A percentile compares a stretch with the other conserved stretches of the same genome.
These are phyloP conservation scores for Altica lythri DNA, from an alignment of 2,888 invertebrate genomes.

Conservation along the genomic window DNA sequence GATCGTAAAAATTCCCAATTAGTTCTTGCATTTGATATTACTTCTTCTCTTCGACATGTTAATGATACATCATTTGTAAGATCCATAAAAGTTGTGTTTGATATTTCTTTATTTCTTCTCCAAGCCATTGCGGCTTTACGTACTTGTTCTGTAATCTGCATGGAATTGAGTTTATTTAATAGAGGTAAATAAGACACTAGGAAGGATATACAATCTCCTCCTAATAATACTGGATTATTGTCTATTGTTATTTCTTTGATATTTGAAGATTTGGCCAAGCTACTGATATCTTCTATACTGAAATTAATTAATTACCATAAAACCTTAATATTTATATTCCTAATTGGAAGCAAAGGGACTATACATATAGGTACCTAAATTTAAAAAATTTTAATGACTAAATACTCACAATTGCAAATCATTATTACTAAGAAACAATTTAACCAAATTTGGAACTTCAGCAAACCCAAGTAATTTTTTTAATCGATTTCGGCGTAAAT, in stretches of 20 bases:
- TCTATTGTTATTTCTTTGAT: conserved; percentile 85
- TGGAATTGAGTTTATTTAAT: conserved; percentile 72
- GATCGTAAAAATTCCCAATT: conserved; percentile 82
- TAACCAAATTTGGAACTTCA: conserved; percentile 74
- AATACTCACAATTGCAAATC: conserved; percentile 65
- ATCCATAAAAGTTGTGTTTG: conserved; percentile 69
- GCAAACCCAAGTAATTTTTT: conserved; percentile 81
- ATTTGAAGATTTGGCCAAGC: conserved; percentile 76
- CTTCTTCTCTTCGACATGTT: conserved; percentile 75
- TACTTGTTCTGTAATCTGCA: conserved; percentile 76
- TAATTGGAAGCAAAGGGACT: too few species aligned
- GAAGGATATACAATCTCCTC: conserved; percentile 82
- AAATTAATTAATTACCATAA: too few species aligned
- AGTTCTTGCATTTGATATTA: conserved; percentile 83
- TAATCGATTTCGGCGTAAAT: conserved; percentile 84
- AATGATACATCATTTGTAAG: conserved; percentile 63
- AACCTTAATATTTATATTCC: too few species aligned
- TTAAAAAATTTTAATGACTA: conserved; percentile 30
- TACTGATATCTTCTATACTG: conserved; percentile 83
- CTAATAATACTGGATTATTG: conserved; percentile 80
- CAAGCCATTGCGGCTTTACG: conserved; percentile 79
- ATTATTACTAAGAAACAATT: conserved; percentile 83
- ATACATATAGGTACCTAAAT: too few species aligned
- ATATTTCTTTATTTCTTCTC: conserved; percentile 76
- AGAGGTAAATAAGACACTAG: conserved; percentile 79